phyloP scores from a whole-genome alignment of 2,113 vertebrate species.

The Dryoscopus gambensis region DNA sequence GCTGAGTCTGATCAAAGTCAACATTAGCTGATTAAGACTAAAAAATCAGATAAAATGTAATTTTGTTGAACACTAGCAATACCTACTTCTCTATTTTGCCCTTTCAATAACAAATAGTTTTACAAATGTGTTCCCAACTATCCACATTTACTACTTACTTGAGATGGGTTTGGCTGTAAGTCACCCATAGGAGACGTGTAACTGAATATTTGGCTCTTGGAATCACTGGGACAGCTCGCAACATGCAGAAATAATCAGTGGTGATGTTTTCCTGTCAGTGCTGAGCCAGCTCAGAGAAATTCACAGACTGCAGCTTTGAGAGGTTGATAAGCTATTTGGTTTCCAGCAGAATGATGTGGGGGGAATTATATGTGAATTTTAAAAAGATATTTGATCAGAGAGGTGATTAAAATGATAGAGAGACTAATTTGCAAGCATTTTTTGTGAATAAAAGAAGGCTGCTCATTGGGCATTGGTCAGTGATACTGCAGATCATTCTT shows the following conservation, averaged over 20 bases:
- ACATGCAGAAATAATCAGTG: neutral
- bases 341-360: neutral
- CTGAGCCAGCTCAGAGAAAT: neutral
- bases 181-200: neutral
- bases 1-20: neutral
- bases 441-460: neutral
- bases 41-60: neutral
- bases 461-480: neutral
- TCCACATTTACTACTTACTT: neutral
- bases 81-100: neutral
- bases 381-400: neutral
- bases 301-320: neutral
- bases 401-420: neutral
- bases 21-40: neutral
- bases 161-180: neutral
- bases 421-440: neutral
- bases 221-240: neutral
- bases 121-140: neutral
- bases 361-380: neutral
- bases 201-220: neutral
- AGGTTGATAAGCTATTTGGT: neutral
- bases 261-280: neutral
- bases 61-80: neutral
- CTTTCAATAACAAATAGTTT: neutral
- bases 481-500: neutral